Conservation (phyloP, 2,888 invertebrate species). For the Andrena haemorrhoa region DNA sequence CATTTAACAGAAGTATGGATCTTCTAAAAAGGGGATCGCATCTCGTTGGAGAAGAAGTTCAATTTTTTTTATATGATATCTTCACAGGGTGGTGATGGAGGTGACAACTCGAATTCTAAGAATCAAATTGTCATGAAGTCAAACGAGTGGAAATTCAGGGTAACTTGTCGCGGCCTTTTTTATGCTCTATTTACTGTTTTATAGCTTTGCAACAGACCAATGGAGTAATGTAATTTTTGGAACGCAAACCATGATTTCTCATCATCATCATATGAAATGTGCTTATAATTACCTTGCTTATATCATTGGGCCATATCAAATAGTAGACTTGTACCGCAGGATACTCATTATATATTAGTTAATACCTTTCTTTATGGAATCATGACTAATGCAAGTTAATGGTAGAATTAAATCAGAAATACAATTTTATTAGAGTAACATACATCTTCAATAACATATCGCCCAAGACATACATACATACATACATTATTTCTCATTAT, state of each 20-base stretch:
- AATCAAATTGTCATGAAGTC: slow-evolving; percentile 86
- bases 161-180: slow-evolving; percentile 85
- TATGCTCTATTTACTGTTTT: slow-evolving; percentile 70
- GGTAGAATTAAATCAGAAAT: slow-evolving; percentile 10
- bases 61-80: slow-evolving; percentile 76
- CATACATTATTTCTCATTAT: slow-evolving; percentile 1
- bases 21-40: slow-evolving; percentile 28
- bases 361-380: slow-evolving; percentile 25
- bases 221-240: slow-evolving; percentile 68
- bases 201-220: slow-evolving; percentile 74
- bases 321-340: slow-evolving; percentile 48
- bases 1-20: slow-evolving; percentile 25
- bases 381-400: slow-evolving; percentile 35
- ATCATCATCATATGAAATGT: slow-evolving; percentile 60
- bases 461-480: not conserved
- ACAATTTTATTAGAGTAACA: not conserved
- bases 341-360: slow-evolving; percentile 34
- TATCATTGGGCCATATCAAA: slow-evolving; percentile 63
- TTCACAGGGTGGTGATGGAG: slow-evolving; percentile 86
- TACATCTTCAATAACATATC: not conserved
- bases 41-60: slow-evolving; percentile 46
- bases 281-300: slow-evolving; percentile 68
- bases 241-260: slow-evolving; percentile 63
- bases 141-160: slow-evolving; percentile 90
- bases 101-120: slow-evolving; percentile 86